Evolutionary conservation across 2,888 invertebrate genomes (phyloP).

Genomic region (Rhaphigaster nebulosa): DNA sequence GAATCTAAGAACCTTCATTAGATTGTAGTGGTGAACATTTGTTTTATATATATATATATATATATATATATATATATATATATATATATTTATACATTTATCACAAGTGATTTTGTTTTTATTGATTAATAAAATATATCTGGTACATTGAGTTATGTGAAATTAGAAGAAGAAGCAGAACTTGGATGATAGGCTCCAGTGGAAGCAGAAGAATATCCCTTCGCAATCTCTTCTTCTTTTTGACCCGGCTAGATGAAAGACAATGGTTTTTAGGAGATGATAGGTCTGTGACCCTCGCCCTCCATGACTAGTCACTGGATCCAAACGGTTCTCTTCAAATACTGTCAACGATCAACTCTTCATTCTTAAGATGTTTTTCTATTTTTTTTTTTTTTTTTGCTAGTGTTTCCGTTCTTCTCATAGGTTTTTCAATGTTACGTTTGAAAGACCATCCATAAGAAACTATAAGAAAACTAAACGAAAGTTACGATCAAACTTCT

Average conservation of each 20-base stretch:
- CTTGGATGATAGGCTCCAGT: neutral
- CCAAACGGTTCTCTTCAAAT: slow-evolving; percentile 26
- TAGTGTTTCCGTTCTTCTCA: neutral
- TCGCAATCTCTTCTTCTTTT: neutral
- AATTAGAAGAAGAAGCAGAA: too few species aligned
- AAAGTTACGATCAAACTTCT: too few species aligned
- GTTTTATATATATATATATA: too few species aligned
- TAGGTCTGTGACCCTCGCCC: slow-evolving; percentile 24
- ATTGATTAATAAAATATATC: too few species aligned
- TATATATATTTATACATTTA: too few species aligned
- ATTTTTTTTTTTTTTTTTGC: neutral
- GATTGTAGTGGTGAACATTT: too few species aligned
- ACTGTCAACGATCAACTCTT: slow-evolving; percentile 11
- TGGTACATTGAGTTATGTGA: too few species aligned
- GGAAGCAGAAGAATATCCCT: neutral
- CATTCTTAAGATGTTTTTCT: neutral
- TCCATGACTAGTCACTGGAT: neutral
- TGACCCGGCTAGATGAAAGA: neutral
- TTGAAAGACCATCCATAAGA: neutral
- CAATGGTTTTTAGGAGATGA: slow-evolving; percentile 28
- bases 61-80: too few species aligned
- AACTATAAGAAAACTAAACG: too few species aligned
- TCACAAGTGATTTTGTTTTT: too few species aligned
- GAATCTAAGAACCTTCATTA: too few species aligned
- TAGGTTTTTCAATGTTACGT: neutral